These are phyloP conservation scores for Leptodactylus fuscus DNA, from an alignment of 2,113 vertebrate species.

Conservation along the genomic window DNA sequence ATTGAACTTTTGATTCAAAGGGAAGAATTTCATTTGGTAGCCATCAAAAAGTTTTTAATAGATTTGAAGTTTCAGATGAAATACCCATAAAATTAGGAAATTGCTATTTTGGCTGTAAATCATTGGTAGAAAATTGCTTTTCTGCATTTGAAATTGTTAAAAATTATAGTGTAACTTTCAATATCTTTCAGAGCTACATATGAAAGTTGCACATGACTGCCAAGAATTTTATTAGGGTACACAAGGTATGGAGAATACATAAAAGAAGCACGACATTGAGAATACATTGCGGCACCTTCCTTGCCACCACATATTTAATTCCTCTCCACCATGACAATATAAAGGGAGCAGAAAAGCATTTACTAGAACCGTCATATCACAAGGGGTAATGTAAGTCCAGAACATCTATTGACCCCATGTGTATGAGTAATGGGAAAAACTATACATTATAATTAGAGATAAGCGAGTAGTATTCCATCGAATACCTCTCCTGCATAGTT, in stretches of 20 bases:
- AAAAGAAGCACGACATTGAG: background rate
- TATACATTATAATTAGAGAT: too few relatives aligned
- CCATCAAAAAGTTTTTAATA: background rate
- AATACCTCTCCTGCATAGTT: too few relatives aligned
- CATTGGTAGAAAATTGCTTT: slow-evolving; percentile 16
- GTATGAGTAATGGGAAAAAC: too few relatives aligned
- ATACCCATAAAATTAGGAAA: background rate
- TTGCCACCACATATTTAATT: background rate
- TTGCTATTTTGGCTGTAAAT: background rate
- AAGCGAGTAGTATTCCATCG: too few relatives aligned
- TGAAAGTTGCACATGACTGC: background rate
- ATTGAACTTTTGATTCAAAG: background rate
- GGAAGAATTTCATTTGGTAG: background rate
- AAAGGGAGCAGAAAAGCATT: background rate
- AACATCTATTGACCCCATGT: too few relatives aligned
- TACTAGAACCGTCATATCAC: background rate
- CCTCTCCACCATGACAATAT: background rate
- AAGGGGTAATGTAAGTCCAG: background rate
- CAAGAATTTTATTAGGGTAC: slow-evolving; percentile 12
- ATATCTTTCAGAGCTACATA: background rate
- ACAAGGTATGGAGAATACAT: slow-evolving; percentile 15
- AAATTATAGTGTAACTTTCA: background rate
- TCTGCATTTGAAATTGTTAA: slow-evolving; percentile 11
- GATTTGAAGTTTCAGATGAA: background rate
- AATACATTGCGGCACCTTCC: background rate